phyloP scores from a whole-genome alignment of 2,888 invertebrate species.

The Blera fallax region DNA sequence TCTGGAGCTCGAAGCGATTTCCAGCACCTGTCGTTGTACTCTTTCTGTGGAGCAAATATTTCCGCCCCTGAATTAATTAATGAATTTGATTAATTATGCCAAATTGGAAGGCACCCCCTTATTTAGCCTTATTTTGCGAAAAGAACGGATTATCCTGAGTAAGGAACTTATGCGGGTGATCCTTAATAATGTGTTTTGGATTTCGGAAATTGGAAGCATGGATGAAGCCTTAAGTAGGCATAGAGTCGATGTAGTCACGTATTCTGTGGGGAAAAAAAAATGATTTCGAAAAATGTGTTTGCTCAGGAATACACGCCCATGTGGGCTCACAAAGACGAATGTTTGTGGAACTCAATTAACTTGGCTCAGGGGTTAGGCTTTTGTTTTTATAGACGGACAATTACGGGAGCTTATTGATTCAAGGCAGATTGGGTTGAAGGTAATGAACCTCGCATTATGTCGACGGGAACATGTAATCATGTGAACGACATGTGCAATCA shows the following conservation, averaged over 20 bases:
- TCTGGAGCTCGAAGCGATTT: not conserved
- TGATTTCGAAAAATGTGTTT: not conserved
- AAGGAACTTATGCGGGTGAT: not conserved
- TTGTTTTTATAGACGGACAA: not conserved
- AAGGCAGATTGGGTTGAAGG: not conserved
- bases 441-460: not conserved
- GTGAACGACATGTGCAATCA: not conserved
- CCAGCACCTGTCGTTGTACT: not conserved
- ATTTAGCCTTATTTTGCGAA: not conserved
- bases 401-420: not conserved
- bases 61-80: conserved; percentile 31
- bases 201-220: not conserved
- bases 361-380: not conserved
- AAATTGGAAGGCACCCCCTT: not conserved
- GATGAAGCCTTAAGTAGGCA: not conserved
- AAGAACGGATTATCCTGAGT: conserved; percentile 4
- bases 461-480: not conserved
- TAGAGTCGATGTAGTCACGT: not conserved
- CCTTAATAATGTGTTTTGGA: conserved; percentile 10
- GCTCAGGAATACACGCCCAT: not conserved
- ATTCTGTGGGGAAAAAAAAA: not conserved
- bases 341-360: not conserved
- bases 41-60: not conserved
- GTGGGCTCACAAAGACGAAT: not conserved
- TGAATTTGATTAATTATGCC: conserved; percentile 46